phyloP scores from a whole-genome alignment of 2,888 invertebrate genomes.

The Pyrochroa serraticornis region DNA sequence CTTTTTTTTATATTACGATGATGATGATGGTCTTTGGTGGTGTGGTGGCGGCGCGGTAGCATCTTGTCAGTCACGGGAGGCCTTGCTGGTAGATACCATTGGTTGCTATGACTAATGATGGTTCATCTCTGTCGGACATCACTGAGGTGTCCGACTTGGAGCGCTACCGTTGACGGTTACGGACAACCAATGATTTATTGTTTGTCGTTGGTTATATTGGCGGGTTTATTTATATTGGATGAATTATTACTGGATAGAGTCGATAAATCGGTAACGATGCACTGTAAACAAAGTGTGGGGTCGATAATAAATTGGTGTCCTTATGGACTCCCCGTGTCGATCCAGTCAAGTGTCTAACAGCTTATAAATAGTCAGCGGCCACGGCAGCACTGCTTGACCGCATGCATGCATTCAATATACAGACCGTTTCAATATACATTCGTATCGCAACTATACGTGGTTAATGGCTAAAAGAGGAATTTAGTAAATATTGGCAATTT shows the following conservation, averaged over 20 bases:
- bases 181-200: constrained; percentile 25
- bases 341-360: constrained; percentile 50
- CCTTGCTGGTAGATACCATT: constrained; percentile 29
- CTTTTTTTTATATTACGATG: too few relatives aligned
- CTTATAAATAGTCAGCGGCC: constrained; percentile 45
- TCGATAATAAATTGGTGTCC: constrained; percentile 51
- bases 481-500: too few relatives aligned
- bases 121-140: constrained; percentile 35
- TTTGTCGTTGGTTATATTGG: too few relatives aligned
- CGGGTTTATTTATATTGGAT: background rate
- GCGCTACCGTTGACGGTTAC: constrained; percentile 40
- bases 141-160: constrained; percentile 12
- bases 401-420: too few relatives aligned
- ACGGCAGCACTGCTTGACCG: background rate
- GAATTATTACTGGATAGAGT: constrained; percentile 3
- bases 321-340: constrained; percentile 51
- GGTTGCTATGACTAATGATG: constrained; percentile 30
- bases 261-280: constrained; percentile 11
- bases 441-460: too few relatives aligned
- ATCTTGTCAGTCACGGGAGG: constrained; percentile 47
- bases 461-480: too few relatives aligned
- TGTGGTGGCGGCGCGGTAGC: too few relatives aligned
- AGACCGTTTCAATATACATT: too few relatives aligned
- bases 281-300: constrained; percentile 49
- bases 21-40: too few relatives aligned